phyloP scores from a whole-genome alignment of 2,113 vertebrate genomes.

The Bettongia penicillata region DNA sequence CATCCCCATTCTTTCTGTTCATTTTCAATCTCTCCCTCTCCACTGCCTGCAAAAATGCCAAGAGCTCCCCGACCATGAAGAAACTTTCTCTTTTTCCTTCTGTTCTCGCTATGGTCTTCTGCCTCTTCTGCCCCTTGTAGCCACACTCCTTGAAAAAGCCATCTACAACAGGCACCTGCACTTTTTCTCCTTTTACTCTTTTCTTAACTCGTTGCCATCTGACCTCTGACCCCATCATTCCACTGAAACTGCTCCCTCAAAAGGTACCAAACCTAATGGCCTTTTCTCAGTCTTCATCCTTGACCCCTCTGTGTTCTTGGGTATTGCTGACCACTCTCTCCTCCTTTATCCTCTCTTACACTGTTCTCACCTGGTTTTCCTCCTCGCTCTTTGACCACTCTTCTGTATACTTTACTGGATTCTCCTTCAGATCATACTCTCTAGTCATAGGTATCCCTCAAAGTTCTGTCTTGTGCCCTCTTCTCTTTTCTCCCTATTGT shows the following conservation, averaged over 20 bases:
- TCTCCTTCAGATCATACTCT: neutral
- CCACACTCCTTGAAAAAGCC: neutral
- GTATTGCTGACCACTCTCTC: neutral
- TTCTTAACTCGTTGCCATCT: neutral
- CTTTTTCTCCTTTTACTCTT: neutral
- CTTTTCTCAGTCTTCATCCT: neutral
- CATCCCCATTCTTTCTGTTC: neutral
- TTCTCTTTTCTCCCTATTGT: neutral
- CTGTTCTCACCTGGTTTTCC: neutral
- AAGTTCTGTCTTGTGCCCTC: neutral
- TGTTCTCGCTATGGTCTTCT: neutral
- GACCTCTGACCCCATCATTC: neutral
- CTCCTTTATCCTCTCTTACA: neutral
- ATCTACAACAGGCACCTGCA: neutral
- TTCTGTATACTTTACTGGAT: neutral
- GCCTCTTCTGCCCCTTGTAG: neutral
- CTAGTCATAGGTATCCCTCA: neutral
- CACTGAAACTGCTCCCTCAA: conserved; percentile 15
- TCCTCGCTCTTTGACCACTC: neutral
- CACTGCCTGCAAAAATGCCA: neutral
- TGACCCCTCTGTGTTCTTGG: neutral
- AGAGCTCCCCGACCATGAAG: no score
- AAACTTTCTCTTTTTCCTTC: neutral
- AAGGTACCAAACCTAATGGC: neutral
- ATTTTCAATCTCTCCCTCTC: neutral